phyloP scores from a whole-genome alignment of 2,113 vertebrate species.

The Malaclemys terrapin region DNA sequence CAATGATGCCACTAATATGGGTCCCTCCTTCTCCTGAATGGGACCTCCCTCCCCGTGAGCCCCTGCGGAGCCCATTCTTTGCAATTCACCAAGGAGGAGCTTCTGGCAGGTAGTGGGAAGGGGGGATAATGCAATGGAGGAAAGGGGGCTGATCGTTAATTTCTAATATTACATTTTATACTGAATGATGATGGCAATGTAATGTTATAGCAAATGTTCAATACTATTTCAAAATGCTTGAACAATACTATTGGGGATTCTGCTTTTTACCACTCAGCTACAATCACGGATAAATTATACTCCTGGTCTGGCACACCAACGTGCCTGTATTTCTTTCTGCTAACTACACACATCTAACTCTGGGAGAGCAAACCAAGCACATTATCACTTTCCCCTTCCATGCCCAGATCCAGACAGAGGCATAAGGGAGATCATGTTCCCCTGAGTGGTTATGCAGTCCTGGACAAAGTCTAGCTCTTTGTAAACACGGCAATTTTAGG shows the following conservation, averaged over 20 bases:
- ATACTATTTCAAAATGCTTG: not conserved
- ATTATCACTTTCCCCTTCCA: not conserved
- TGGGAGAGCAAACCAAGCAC: not conserved
- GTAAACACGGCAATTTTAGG: not conserved
- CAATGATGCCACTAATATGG: not conserved
- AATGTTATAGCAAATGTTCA: not conserved
- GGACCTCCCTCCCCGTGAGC: not conserved
- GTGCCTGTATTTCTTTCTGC: not conserved
- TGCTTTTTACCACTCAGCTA: not conserved
- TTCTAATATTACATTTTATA: not conserved
- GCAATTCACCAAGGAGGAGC: not conserved
- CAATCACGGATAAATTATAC: not conserved
- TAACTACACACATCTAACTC: not conserved
- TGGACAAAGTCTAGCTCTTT: not conserved
- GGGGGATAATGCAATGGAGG: not conserved
- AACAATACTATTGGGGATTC: not conserved
- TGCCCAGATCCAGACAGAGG: not conserved
- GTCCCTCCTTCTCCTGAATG: not conserved
- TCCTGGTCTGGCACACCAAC: not conserved
- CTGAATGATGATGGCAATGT: not conserved
- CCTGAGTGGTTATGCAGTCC: not conserved
- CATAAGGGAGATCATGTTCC: not conserved
- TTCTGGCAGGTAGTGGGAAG: not conserved
- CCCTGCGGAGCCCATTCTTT: not conserved
- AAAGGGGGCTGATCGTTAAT: not conserved